Evolutionary conservation across 2,113 vertebrate species (phyloP).

Genomic region (Chaetura pelagica): DNA sequence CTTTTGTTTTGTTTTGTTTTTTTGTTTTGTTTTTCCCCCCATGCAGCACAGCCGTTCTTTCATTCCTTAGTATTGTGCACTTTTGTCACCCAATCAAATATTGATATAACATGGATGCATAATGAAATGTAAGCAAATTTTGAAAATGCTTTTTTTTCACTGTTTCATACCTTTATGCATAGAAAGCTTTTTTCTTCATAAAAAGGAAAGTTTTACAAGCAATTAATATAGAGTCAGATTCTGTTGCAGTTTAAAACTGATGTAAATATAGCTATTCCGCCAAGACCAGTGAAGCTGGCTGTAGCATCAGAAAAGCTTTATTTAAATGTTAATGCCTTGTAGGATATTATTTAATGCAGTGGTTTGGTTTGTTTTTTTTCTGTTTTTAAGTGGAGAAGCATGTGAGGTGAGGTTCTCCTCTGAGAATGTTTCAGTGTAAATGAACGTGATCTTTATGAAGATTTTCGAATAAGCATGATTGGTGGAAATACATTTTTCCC

Average conservation of each 20-base stretch:
- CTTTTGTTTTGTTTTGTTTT: not conserved
- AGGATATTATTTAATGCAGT: not conserved
- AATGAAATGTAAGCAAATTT: conserved; percentile 1
- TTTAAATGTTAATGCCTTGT: not conserved
- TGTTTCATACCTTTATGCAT: not conserved
- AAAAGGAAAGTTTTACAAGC: not conserved
- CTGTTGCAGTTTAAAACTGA: not conserved
- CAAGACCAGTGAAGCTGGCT: not conserved
- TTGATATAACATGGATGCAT: conserved; percentile 9
- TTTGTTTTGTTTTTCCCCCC: not conserved
- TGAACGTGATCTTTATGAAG: not conserved
- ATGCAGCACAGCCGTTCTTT: conserved; percentile 38
- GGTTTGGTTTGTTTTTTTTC: not conserved
- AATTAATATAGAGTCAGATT: not conserved
- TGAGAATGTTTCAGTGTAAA: not conserved
- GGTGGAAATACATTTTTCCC: not conserved
- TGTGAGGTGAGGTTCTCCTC: not conserved
- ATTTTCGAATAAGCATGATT: not conserved
- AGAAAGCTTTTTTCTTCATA: not conserved
- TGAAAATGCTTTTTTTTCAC: conserved; percentile 4
- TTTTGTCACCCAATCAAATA: not conserved
- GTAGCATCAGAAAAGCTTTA: not conserved
- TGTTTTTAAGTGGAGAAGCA: not conserved
- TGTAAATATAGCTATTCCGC: not conserved
- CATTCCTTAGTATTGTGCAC: not conserved